Conservation (phyloP, 1,140 invertebrate species). For the Temnothorax nylanderi region DNA sequence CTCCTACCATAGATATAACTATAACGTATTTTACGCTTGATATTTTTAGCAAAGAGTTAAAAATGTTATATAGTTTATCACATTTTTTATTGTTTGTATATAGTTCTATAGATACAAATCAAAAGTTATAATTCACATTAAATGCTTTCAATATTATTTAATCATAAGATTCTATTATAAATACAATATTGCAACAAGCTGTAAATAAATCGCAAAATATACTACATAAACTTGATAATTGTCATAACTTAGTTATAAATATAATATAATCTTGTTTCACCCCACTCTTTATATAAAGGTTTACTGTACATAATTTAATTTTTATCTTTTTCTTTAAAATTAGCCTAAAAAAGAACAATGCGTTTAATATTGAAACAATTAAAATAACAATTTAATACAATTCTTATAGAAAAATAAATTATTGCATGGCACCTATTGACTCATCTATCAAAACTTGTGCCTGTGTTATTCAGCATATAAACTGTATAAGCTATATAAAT, state of each 20-base stretch:
- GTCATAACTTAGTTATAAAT: constrained; percentile 33
- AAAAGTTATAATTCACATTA: constrained; percentile 38
- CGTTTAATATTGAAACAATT: not conserved
- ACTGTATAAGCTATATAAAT: not conserved
- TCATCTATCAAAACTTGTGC: not conserved
- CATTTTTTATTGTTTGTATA: constrained; percentile 57
- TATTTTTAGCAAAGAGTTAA: constrained; percentile 10
- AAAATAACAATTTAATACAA: constrained; percentile 7
- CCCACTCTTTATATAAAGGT: not conserved
- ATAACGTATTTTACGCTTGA: not conserved
- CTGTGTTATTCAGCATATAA: not conserved
- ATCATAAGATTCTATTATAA: constrained; percentile 41
- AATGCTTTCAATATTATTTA: constrained; percentile 16
- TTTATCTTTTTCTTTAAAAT: not conserved
- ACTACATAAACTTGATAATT: constrained; percentile 31
- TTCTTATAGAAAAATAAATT: constrained; percentile 27
- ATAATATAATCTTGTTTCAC: not conserved
- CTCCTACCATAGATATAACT: not conserved
- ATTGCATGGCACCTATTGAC: constrained; percentile 31
- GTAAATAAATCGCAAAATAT: constrained; percentile 52
- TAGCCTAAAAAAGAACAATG: not conserved
- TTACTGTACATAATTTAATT: not conserved
- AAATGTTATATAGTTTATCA: constrained; percentile 35
- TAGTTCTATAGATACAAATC: constrained; percentile 59
- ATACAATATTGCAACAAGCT: constrained; percentile 39